phyloP scores from a whole-genome alignment of 2,113 vertebrate genomes.

The Phaethornis superciliosus region DNA sequence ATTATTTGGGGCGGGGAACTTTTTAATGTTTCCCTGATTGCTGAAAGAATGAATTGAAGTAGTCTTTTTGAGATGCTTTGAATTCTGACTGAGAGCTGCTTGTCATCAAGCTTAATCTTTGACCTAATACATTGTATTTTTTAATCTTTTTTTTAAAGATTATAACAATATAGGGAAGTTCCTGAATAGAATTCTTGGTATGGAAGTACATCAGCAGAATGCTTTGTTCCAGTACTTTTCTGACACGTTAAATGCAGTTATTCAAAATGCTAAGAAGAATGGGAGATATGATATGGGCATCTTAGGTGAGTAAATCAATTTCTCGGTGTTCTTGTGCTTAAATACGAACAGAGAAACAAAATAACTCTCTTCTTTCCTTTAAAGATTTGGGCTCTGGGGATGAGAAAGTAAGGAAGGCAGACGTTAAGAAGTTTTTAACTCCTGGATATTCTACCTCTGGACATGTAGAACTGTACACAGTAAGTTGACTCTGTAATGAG shows the following conservation, averaged over 20 bases:
- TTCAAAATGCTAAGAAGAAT: conserved; percentile 96
- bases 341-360: not conserved
- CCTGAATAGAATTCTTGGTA: conserved; percentile 95
- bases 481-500: conserved; percentile 66
- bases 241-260: conserved; percentile 91
- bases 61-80: not conserved
- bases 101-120: not conserved
- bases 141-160: conserved; percentile 75
- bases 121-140: not conserved
- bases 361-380: not conserved
- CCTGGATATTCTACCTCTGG: conserved; percentile 96
- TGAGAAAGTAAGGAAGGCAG: conserved; percentile 94
- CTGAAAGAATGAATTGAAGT: not conserved
- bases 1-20: not conserved
- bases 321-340: not conserved
- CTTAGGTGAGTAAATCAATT: conserved; percentile 79
- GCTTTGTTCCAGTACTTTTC: conserved; percentile 98
- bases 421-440: conserved; percentile 93
- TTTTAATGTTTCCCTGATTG: not conserved
- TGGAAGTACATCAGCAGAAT: conserved; percentile 98
- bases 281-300: conserved; percentile 99
- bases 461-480: conserved; percentile 93
- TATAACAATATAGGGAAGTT: conserved; percentile 99
- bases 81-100: not conserved
- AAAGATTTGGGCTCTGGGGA: conserved; percentile 95